A percentile compares a stretch with the other conserved stretches of the same genome.
Evolutionary conservation across 2,797 vertebrate genomes (phyloP).

Genomic region (Notolepis coatsorum): DNA sequence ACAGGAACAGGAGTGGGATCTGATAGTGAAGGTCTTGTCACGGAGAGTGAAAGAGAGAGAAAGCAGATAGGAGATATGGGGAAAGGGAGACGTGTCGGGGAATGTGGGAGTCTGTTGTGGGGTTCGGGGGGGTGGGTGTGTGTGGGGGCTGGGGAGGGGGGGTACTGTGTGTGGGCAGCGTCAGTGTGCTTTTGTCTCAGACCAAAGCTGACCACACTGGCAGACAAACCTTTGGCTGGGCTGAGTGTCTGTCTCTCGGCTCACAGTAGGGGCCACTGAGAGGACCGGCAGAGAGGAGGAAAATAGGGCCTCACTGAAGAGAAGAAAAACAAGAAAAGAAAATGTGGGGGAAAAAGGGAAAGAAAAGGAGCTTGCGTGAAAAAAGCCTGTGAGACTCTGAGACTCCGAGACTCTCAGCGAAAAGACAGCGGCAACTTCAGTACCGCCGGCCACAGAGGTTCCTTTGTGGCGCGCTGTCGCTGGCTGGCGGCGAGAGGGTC

Average conservation of each 20-base stretch:
- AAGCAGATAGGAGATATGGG: conserved; percentile 35
- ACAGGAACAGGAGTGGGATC: conserved; percentile 41
- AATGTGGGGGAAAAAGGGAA: conserved; percentile 55
- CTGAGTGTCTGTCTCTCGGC: conserved; percentile 79
- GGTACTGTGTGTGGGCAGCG: conserved; percentile 71
- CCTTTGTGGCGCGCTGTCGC: conserved; percentile 75
- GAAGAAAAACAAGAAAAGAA: conserved; percentile 60
- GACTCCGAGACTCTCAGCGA: conserved; percentile 75
- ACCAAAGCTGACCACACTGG: conserved; percentile 77
- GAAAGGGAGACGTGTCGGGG: conserved; percentile 21
- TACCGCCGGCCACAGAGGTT: conserved; percentile 78
- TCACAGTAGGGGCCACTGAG: conserved; percentile 82
- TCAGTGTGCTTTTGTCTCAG: conserved; percentile 76
- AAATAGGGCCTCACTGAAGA: conserved; percentile 70
- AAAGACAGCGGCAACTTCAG: conserved; percentile 81
- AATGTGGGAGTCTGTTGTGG: conserved; percentile 67
- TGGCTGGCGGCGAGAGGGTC: conserved; percentile 65
- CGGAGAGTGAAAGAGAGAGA: conserved; percentile 20
- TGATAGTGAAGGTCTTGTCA: conserved; percentile 51
- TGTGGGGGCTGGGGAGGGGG: conserved; percentile 19
- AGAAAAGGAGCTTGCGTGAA: conserved; percentile 73
- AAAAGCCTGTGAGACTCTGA: conserved; percentile 75
- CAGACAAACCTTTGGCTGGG: conserved; percentile 80
- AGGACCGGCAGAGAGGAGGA: conserved; percentile 77
- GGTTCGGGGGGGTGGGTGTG: conserved; percentile 34